Conservation (phyloP, 2,113 vertebrate genomes). For the Noctilio leporinus region DNA sequence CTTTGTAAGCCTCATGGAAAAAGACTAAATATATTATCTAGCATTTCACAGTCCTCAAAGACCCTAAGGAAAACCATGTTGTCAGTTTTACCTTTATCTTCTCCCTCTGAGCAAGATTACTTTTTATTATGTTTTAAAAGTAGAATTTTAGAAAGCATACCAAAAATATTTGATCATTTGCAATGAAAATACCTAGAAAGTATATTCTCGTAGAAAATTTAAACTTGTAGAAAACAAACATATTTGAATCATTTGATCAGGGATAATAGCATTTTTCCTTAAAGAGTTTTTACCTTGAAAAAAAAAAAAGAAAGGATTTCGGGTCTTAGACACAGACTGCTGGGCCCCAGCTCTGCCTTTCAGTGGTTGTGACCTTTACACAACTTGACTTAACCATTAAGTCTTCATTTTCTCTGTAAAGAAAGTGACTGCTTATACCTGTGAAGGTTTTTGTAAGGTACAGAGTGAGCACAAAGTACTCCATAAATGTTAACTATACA, state of each 20-base stretch:
- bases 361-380: not conserved
- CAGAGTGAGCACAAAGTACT: not conserved
- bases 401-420: not conserved
- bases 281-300: not conserved
- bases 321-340: not conserved
- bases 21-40: not conserved
- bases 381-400: not conserved
- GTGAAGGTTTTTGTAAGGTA: not conserved
- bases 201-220: not conserved
- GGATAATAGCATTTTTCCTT: not conserved
- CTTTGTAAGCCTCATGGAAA: not conserved
- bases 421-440: not conserved
- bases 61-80: not conserved
- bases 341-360: not conserved
- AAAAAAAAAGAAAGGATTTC: not conserved
- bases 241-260: not conserved
- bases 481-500: not conserved
- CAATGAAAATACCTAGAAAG: not conserved
- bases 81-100: not conserved
- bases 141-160: not conserved
- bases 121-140: slow-evolving; percentile 15
- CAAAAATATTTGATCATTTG: not conserved
- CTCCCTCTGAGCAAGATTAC: not conserved
- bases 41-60: not conserved
- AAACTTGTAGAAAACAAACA: not conserved